A percentile compares a stretch with the other conserved stretches of the same genome.
Evolutionary conservation across 2,113 vertebrate genomes (phyloP).

Genomic region (Anguilla japonica): DNA sequence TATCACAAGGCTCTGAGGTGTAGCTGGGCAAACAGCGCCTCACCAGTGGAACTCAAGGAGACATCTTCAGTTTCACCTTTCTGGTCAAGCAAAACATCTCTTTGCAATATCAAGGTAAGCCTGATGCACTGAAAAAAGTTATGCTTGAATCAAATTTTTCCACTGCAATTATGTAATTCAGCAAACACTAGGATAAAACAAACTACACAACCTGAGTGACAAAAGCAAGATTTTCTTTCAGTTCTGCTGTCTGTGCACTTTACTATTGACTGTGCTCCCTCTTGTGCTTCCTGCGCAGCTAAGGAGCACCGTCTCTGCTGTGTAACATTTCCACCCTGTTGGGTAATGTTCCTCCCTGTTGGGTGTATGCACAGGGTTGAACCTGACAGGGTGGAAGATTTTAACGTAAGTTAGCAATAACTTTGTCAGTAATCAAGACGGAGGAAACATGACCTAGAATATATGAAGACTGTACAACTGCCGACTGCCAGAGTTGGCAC

Average conservation of each 20-base stretch:
- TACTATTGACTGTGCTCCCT: neutral
- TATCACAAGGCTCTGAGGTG: constrained; percentile 43
- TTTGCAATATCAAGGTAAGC: constrained; percentile 63
- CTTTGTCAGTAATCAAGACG: too few relatives aligned
- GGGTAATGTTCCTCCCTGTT: too few relatives aligned
- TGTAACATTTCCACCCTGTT: too few relatives aligned
- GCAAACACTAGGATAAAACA: neutral
- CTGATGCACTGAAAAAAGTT: neutral
- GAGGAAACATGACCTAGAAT: too few relatives aligned
- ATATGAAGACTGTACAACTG: too few relatives aligned
- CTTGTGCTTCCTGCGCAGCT: neutral
- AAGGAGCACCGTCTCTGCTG: neutral
- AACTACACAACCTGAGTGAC: too few relatives aligned
- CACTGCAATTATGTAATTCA: neutral
- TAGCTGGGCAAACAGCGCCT: constrained; percentile 16
- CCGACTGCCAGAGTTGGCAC: too few relatives aligned
- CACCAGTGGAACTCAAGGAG: constrained; percentile 38
- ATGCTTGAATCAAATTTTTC: neutral
- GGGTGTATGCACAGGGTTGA: too few relatives aligned
- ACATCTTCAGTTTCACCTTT: constrained; percentile 24
- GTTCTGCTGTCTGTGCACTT: neutral
- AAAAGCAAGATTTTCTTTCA: too few relatives aligned
- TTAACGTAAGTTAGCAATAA: too few relatives aligned
- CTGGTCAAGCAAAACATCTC: constrained; percentile 32
- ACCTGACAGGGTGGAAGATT: too few relatives aligned